Percentiles rank a stretch among this genome's conserved stretches.
phyloP scores from a whole-genome alignment of 1,140 invertebrate genomes.

The Drosophila rufa region DNA sequence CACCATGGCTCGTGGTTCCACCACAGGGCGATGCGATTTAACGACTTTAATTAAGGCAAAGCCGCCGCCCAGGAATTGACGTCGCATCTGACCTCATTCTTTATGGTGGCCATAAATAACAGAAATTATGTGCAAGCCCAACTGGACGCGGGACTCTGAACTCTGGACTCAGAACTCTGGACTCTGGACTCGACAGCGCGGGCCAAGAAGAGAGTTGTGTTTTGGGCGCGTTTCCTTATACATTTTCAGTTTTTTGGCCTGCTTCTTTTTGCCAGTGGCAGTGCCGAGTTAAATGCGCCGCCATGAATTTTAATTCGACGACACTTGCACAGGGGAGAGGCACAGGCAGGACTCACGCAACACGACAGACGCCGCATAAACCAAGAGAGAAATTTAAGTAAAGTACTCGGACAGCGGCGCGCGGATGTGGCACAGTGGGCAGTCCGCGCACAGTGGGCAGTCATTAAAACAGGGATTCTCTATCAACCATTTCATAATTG shows the following conservation, averaged over 20 bases:
- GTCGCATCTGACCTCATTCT: constrained; percentile 75
- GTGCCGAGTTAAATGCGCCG: constrained; percentile 75
- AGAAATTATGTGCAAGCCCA: constrained; percentile 77
- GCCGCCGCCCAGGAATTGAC: constrained; percentile 63
- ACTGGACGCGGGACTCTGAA: constrained; percentile 34
- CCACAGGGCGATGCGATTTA: constrained; percentile 53
- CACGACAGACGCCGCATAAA: constrained; percentile 66
- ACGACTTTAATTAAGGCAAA: constrained; percentile 80
- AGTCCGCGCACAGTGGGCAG: constrained; percentile 25
- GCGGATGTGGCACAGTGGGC: constrained; percentile 24
- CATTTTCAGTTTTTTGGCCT: constrained; percentile 29
- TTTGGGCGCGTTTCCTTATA: constrained; percentile 37
- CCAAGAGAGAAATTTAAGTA: constrained; percentile 64
- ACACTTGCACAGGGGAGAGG: constrained; percentile 63
- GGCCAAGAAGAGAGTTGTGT: constrained; percentile 11
- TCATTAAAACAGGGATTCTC: not conserved
- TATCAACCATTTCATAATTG: not conserved
- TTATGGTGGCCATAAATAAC: constrained; percentile 78
- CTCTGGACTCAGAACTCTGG: constrained; percentile 36
- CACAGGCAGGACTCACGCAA: constrained; percentile 58
- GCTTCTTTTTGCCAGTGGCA: constrained; percentile 53
- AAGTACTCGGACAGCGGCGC: constrained; percentile 36
- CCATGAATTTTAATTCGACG: constrained; percentile 83
- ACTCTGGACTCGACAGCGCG: not conserved
- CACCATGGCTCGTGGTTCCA: not conserved